phyloP scores from a whole-genome alignment of 2,113 vertebrate genomes.

The Heterochromis multidens region DNA sequence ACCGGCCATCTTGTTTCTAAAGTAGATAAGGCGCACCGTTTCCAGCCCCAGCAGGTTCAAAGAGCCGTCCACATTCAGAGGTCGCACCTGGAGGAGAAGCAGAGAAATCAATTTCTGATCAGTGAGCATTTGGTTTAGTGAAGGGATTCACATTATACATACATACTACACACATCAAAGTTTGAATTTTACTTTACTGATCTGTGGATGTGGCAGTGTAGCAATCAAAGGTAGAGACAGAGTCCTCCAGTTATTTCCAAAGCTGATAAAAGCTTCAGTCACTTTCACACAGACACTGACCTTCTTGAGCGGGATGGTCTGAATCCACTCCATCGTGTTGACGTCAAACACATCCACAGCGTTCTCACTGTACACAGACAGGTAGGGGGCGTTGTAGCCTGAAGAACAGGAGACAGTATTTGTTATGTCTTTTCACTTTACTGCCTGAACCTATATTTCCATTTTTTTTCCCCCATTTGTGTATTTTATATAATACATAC shows the following conservation, averaged over 20 bases:
- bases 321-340: constrained; percentile 99
- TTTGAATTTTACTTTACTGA: not conserved
- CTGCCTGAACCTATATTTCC: not conserved
- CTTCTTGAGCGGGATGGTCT: constrained; percentile 97
- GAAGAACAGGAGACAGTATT: not conserved
- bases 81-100: constrained; percentile 82
- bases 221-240: not conserved
- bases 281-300: constrained; percentile 61
- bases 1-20: constrained; percentile 99
- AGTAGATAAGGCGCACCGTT: constrained; percentile 95
- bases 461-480: not conserved
- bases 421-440: not conserved
- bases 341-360: constrained; percentile 95
- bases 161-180: rapidly evolving
- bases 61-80: constrained; percentile 93
- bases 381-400: constrained; percentile 98
- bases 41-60: constrained; percentile 94
- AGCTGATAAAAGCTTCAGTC: not conserved
- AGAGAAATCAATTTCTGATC: not conserved
- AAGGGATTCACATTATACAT: rapidly evolving
- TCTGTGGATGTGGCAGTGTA: not conserved
- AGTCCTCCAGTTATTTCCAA: not conserved
- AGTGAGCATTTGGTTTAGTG: rapidly evolving
- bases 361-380: constrained; percentile 98
- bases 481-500: too few species aligned